Base-by-base conservation (phyloP, 2,113 vertebrate species). In the Phasianus colchicus region DNA sequence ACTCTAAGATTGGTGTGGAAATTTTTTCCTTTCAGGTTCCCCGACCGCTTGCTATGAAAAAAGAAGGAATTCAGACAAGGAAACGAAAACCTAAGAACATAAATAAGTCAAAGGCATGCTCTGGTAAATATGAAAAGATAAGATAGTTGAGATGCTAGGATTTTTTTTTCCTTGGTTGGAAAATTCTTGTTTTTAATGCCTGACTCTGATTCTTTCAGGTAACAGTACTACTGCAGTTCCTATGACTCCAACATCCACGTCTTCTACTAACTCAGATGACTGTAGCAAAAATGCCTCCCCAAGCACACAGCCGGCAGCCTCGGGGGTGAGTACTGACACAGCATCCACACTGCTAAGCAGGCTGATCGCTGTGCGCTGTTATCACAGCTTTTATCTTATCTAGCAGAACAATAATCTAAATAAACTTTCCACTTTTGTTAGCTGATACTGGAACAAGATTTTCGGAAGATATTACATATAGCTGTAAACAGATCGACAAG, bases 41-140 rank as follows among this genome's bases (percentile, higher is more conserved):
- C 71, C 98, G 99, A 70, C 99, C 99, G 2, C 98, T 99, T 77
- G 99, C 99, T 86, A 99, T 99, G 99, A 99, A 99, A 97, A 99
- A 99, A 98, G 99, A 99, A 96, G 99, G 99, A 88, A 99, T 99
- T 98, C 99, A 99, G 98, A 99, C 99, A 2, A 98, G 99, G 96
- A 99, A 99, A 97, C 96, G 99, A 98, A 99, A 99, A 98, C 99
- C 99, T n/a, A 99, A 99, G 98, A 99, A 99, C 88, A 95, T 99
- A 96, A 99, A 98, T 97, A 99, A 99, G 97, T 97, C 98, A 57
- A 99, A 99, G 90, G 93, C 98, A 79, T 99, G 99, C 90, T 99
- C 99, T 88, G 98, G 99, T 99, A 98, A 97, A 88, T 98, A 97
- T 83, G 84, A 90, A 69, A 89, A 89, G 72, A 94, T 32, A 50